These are phyloP conservation scores for Amphilophus citrinellus DNA, from an alignment of 2,113 vertebrate genomes.

Conservation along the genomic window DNA sequence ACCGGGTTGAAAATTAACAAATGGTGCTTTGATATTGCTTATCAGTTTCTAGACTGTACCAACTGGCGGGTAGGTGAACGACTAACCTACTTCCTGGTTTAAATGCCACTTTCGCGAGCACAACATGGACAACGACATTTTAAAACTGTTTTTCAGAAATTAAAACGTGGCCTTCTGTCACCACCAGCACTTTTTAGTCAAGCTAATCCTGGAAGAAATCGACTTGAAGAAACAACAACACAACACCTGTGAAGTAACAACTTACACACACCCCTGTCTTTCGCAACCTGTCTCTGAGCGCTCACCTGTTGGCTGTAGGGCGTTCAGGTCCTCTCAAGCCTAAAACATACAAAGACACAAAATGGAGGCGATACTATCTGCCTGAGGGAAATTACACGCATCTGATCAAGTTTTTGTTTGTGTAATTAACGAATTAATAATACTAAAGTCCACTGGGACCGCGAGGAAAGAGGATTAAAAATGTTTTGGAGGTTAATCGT, in stretches of 20 bases:
- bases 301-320: conserved; percentile 62
- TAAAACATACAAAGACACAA: conserved; percentile 4
- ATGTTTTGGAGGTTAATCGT: conserved; percentile 69
- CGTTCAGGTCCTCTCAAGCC: conserved; percentile 43
- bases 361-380: conserved; percentile 67
- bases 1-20: conserved; percentile 54
- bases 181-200: fast-evolving
- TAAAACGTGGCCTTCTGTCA: fast-evolving
- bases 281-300: not conserved
- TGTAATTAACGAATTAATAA: not conserved
- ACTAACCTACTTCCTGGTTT: not conserved
- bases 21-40: not conserved
- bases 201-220: not conserved
- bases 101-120: not conserved
- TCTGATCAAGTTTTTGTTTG: not conserved
- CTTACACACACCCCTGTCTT: not conserved
- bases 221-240: not conserved
- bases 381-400: conserved; percentile 34
- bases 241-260: not conserved
- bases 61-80: not conserved
- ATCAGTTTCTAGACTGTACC: conserved; percentile 61
- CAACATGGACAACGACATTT: not conserved
- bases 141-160: fast-evolving
- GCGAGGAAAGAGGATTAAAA: conserved; percentile 11
- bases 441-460: not conserved